Conservation (phyloP, 2,797 vertebrate species). For the Coregonus ussuriensis region DNA sequence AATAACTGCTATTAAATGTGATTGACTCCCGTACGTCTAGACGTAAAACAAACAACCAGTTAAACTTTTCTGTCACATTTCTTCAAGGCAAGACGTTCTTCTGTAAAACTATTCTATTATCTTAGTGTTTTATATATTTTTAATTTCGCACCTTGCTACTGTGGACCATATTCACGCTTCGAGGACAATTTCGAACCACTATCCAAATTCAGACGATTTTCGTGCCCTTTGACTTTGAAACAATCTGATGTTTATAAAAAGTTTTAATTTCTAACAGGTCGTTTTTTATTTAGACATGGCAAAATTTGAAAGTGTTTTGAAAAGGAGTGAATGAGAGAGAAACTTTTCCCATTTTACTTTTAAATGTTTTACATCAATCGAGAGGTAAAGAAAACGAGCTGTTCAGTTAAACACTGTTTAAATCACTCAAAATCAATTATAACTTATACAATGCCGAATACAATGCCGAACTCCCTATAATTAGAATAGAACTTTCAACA, state of each 20-base stretch:
- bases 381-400: neutral
- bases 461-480: neutral
- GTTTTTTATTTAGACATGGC: neutral
- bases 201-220: neutral
- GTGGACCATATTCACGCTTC: too few relatives aligned
- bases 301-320: neutral
- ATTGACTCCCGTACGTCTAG: constrained; percentile 1
- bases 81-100: neutral
- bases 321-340: neutral
- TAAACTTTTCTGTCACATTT: neutral
- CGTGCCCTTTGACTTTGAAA: neutral
- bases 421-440: neutral
- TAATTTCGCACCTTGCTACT: neutral
- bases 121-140: neutral
- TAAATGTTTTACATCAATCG: neutral
- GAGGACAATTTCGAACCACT: neutral
- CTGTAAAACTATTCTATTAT: neutral
- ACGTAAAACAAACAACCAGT: neutral
- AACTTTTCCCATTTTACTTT: neutral
- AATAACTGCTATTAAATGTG: neutral
- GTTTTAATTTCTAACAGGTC: neutral
- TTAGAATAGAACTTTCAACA: neutral
- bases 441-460: neutral
- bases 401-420: neutral
- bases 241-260: neutral